phyloP scores from a whole-genome alignment of 2,888 invertebrate species.

The Oeneis ivallda region DNA sequence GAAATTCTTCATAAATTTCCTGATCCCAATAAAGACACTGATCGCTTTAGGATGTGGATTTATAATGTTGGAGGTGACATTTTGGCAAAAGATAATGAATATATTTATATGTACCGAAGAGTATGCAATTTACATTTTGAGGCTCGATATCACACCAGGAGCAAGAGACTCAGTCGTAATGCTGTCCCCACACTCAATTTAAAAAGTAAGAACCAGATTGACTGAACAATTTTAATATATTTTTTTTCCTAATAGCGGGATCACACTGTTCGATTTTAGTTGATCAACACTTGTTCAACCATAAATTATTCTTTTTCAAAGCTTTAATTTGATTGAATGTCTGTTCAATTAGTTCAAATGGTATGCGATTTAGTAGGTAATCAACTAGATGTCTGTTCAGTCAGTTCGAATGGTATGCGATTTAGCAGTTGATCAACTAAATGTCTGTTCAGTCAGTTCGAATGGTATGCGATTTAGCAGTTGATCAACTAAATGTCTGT shows the following conservation, averaged over 20 bases:
- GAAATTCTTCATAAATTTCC: slow-evolving; percentile 29
- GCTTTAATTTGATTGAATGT: too few relatives aligned
- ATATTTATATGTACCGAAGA: slow-evolving; percentile 7
- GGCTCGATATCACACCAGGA: neutral
- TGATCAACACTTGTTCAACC: too few relatives aligned
- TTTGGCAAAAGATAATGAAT: slow-evolving; percentile 14
- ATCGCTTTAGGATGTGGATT: slow-evolving; percentile 27
- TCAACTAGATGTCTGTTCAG: neutral
- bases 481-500: neutral
- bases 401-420: neutral
- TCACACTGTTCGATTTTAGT: neutral
- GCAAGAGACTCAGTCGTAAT: slow-evolving; percentile 3
- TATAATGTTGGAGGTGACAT: slow-evolving; percentile 32
- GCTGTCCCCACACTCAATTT: slow-evolving; percentile 3
- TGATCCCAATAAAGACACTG: slow-evolving; percentile 27
- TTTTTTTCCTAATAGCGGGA: neutral
- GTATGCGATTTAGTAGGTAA: neutral
- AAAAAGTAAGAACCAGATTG: neutral
- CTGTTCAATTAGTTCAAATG: neutral
- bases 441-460: too few relatives aligned
- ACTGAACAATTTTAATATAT: neutral
- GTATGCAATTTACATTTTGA: slow-evolving; percentile 8
- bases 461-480: neutral
- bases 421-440: neutral
- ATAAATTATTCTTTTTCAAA: too few relatives aligned